Evolutionary conservation across 1,140 invertebrate species (phyloP), one percentile per base, ranked within the genome.

Genomic region (Globodera ellingtonae): DNA sequence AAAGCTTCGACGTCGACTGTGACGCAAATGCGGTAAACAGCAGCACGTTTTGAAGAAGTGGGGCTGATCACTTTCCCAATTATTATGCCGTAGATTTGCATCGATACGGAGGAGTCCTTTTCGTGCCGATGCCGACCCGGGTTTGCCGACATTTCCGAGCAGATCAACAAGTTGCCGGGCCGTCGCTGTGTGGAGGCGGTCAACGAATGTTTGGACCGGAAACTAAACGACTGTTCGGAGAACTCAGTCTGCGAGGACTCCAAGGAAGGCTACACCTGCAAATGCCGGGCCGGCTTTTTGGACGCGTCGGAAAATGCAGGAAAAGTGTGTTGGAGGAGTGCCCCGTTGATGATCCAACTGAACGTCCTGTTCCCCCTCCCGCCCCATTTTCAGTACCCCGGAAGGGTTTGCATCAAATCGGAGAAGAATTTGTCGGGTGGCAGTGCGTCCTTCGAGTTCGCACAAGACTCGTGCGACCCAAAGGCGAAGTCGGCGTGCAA

Each of bases 221-320:
- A 96, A 72, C 89, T 96, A 10, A 94, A 98, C 88, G 96, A 98
- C 89, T 99, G 97, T 86, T 93, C 95, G 83, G 91, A 93, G 10
- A 92, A 94, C 72, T 95, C 91, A 0, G 92, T 91, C 2, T 98
- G 97, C 90, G 92, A 93, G 50, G 98, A 98, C 89, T 93, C 92
- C 0, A 89, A 89, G 71, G 87, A 89, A 78, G 82, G 81, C 44
- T 87, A 87, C 79, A 86, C 79, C 13, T 88, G 86, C 66, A 80
- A 66, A 56, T 88, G 86, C 66, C 71, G 77, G 59, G 35, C 81
- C 15, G 88, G 87, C 35, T 89, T 85, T 70, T 80, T 89, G 24
- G 87, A 89, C 79, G 88, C 85, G 24, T 89, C 87, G 15, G 79
- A 83, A 52, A 88, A 89, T 72, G 66, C 80, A 47, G 84, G 81